Conservation (phyloP, 2,888 invertebrate species). For the Anticlea derivata region DNA sequence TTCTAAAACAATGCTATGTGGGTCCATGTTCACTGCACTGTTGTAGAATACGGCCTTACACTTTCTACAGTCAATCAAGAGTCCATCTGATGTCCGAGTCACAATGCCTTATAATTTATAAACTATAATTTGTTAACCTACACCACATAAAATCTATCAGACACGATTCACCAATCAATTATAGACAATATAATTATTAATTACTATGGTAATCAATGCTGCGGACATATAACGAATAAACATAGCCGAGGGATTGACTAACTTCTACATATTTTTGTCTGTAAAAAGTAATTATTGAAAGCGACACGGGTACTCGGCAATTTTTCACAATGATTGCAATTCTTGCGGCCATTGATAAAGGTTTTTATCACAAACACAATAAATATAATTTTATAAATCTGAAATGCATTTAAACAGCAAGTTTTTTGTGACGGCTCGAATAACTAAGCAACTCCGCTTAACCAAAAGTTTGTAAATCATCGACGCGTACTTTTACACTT, state of each 20-base stretch:
- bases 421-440: slow-evolving; percentile 1
- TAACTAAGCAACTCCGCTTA: background rate
- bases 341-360: slow-evolving; percentile 2
- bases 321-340: background rate
- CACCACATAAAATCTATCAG: slow-evolving; percentile 35
- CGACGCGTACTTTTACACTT: background rate
- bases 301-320: background rate
- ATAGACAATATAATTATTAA: slow-evolving; percentile 11
- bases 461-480: background rate
- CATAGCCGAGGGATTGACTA: background rate
- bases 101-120: slow-evolving; percentile 22
- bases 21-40: background rate
- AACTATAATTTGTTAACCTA: slow-evolving; percentile 44
- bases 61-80: slow-evolving; percentile 16
- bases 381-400: slow-evolving; percentile 10
- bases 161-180: slow-evolving; percentile 14
- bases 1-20: background rate
- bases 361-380: slow-evolving; percentile 3
- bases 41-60: background rate
- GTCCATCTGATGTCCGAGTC: slow-evolving; percentile 18
- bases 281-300: background rate
- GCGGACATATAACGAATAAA: background rate
- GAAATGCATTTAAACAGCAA: slow-evolving; percentile 15
- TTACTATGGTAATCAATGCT: slow-evolving; percentile 10
- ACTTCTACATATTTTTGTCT: background rate